phyloP scores from a whole-genome alignment of 2,797 vertebrate species.

The Alosa sapidissima region DNA sequence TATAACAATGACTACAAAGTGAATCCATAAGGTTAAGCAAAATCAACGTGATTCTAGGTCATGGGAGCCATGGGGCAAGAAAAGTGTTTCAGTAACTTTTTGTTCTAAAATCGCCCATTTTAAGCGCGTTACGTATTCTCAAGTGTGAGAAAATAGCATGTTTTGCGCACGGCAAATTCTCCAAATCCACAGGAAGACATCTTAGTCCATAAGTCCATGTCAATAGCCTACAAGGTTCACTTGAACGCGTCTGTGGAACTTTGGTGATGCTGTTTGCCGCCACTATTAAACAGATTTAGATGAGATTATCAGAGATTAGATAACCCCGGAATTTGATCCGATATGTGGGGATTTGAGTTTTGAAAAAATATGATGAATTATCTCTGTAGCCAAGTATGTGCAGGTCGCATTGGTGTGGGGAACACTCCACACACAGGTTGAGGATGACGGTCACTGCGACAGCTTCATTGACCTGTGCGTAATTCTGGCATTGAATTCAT shows the following conservation, averaged over 20 bases:
- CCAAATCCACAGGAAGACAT: background rate
- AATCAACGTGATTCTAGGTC: background rate
- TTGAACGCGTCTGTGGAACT: background rate
- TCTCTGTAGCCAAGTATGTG: slow-evolving; percentile 27
- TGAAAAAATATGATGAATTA: slow-evolving; percentile 36
- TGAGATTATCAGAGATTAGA: slow-evolving; percentile 72
- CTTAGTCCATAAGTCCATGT: slow-evolving; percentile 5
- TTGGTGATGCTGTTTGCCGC: slow-evolving; percentile 57
- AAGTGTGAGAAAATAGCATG: too few species aligned
- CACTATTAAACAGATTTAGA: slow-evolving; percentile 70
- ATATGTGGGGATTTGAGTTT: slow-evolving; percentile 52
- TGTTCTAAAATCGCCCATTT: background rate
- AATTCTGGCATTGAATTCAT: slow-evolving; percentile 43
- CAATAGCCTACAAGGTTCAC: background rate
- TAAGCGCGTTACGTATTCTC: background rate
- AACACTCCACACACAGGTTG: background rate
- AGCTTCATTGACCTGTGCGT: slow-evolving; percentile 51
- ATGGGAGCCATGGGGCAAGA: background rate
- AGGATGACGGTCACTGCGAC: slow-evolving; percentile 25
- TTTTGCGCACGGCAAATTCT: background rate
- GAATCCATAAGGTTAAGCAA: background rate
- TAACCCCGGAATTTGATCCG: slow-evolving; percentile 69
- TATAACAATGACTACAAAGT: background rate
- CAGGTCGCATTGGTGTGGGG: background rate
- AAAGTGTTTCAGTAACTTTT: background rate